A percentile compares a stretch with the other conserved stretches of the same genome.
phyloP scores from a whole-genome alignment of 1,140 invertebrate species.

The Bombus difficillimus region DNA sequence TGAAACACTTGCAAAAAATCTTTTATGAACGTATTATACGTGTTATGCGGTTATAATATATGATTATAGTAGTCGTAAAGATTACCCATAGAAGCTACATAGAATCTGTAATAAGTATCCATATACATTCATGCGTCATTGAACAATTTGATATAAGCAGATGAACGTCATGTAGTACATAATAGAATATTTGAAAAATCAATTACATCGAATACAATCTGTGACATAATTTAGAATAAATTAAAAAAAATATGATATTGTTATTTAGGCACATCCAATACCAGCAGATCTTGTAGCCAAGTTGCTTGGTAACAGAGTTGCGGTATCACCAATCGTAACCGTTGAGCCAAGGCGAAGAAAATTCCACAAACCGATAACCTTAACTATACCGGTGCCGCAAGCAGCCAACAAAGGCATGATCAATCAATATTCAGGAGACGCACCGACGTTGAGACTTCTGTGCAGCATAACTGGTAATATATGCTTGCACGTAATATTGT shows the following conservation, averaged over 20 bases:
- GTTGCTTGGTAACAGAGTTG: slow-evolving; percentile 94
- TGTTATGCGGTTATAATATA: too few species aligned
- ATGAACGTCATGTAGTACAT: too few species aligned
- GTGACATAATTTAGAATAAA: background rate
- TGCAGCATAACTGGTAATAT: slow-evolving; percentile 96
- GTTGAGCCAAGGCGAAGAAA: slow-evolving; percentile 97
- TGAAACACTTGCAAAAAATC: too few species aligned
- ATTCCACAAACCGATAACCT: slow-evolving; percentile 98
- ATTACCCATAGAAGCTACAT: too few species aligned
- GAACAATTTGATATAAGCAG: too few species aligned
- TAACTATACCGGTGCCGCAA: slow-evolving; percentile 96
- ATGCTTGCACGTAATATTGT: slow-evolving; percentile 78
- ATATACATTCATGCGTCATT: too few species aligned
- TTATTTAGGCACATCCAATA: slow-evolving; percentile 93
- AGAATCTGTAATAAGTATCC: too few species aligned
- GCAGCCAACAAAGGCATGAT: slow-evolving; percentile 94
- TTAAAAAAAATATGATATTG: background rate
- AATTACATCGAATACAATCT: background rate
- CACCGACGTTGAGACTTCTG: slow-evolving; percentile 91
- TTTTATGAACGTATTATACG: too few species aligned
- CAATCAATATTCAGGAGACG: slow-evolving; percentile 92
- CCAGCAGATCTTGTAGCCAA: slow-evolving; percentile 91
- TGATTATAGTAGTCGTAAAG: too few species aligned
- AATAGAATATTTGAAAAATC: too few species aligned
- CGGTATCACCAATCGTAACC: slow-evolving; percentile 97